phyloP scores from a whole-genome alignment of 2,113 vertebrate species.

The Ranitomeya variabilis region DNA sequence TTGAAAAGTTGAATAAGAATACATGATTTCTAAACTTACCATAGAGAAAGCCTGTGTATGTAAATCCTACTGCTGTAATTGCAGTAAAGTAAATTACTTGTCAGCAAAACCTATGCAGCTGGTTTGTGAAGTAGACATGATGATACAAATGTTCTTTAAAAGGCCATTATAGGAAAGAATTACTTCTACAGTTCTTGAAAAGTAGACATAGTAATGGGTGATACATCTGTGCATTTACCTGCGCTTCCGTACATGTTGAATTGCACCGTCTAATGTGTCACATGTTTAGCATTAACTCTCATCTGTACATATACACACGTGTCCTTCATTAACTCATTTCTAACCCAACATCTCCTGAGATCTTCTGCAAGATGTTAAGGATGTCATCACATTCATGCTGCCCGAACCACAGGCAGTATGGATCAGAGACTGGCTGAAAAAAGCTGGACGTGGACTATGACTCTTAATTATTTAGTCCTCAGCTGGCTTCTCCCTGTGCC shows the following conservation, averaged over 20 bases:
- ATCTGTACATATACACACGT: neutral
- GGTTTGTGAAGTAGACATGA: neutral
- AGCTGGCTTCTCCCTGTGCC: too few relatives aligned
- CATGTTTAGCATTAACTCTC: neutral
- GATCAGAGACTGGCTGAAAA: too few relatives aligned
- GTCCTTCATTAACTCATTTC: too few relatives aligned
- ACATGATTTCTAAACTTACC: neutral
- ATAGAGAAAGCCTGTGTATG: neutral
- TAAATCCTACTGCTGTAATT: neutral
- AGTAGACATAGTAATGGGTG: neutral
- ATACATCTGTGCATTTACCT: neutral
- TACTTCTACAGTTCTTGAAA: neutral
- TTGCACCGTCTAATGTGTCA: neutral
- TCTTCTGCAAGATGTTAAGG: too few relatives aligned
- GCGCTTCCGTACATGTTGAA: neutral
- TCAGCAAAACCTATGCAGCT: neutral
- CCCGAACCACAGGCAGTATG: too few relatives aligned
- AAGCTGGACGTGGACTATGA: too few relatives aligned
- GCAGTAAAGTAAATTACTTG: neutral
- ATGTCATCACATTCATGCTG: too few relatives aligned
- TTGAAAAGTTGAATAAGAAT: neutral
- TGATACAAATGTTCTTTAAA: neutral
- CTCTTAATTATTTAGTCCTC: too few relatives aligned
- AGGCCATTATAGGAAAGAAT: neutral
- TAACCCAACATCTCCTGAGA: too few relatives aligned